phyloP scores from a whole-genome alignment of 2,888 invertebrate genomes.

The Trypoxylon attenuatum region DNA sequence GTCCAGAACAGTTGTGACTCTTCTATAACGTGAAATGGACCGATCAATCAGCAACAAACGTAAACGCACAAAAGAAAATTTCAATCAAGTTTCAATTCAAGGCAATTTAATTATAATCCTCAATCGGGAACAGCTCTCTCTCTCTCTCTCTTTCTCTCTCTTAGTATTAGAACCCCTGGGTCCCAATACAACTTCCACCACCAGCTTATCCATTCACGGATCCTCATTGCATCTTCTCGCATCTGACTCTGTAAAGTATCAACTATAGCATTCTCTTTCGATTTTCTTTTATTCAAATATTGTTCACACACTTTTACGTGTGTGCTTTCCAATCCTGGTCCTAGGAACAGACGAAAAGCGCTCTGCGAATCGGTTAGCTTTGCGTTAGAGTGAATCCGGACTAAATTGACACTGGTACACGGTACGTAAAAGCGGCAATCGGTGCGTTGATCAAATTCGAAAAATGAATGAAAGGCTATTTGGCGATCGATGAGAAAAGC shows the following conservation, averaged over 20 bases:
- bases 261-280: not conserved
- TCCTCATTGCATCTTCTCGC: too few relatives aligned
- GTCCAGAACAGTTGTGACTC: too few relatives aligned
- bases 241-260: too few relatives aligned
- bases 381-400: constrained; percentile 15
- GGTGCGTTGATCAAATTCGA: constrained; percentile 7
- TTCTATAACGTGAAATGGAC: too few relatives aligned
- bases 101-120: constrained; percentile 73
- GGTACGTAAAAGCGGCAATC: constrained; percentile 7
- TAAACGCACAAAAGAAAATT: too few relatives aligned
- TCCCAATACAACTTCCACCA: too few relatives aligned
- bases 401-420: constrained; percentile 13
- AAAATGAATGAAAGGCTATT: constrained; percentile 33
- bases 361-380: constrained; percentile 1
- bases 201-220: too few relatives aligned
- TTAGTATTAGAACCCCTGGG: too few relatives aligned
- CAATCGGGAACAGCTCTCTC: too few relatives aligned
- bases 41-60: too few relatives aligned
- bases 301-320: not conserved
- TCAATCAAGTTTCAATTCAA: too few relatives aligned
- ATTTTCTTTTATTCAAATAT: not conserved
- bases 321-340: not conserved
- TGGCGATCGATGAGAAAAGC: constrained; percentile 31
- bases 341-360: not conserved
- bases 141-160: not conserved